Conservation (phyloP, 2,113 vertebrate species). For the Epinephelus moara region DNA sequence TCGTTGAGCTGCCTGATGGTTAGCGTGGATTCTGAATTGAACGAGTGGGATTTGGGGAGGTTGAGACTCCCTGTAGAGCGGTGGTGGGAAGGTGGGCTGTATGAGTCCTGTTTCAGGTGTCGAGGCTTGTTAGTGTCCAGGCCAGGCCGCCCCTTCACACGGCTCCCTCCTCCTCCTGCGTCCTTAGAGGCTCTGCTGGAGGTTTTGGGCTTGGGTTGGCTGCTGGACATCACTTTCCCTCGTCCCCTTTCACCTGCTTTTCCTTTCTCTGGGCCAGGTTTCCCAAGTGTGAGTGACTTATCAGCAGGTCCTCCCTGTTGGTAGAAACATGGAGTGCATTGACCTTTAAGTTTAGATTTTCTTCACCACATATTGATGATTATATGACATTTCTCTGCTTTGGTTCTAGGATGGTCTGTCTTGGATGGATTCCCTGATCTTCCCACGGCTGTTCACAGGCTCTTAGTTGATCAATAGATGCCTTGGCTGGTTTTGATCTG, state of each 20-base stretch:
- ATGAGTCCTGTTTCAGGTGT: neutral
- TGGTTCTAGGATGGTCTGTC: too few relatives aligned
- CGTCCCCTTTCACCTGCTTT: constrained; percentile 12
- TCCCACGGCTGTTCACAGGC: too few relatives aligned
- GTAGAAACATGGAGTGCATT: neutral
- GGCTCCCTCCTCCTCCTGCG: neutral
- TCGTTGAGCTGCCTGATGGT: constrained; percentile 19
- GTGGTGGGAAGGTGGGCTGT: constrained; percentile 60
- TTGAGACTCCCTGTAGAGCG: constrained; percentile 65
- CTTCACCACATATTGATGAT: too few relatives aligned
- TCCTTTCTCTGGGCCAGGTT: constrained; percentile 11
- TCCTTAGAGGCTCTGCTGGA: constrained; percentile 41
- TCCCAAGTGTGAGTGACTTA: constrained; percentile 12
- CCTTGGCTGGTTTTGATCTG: too few relatives aligned
- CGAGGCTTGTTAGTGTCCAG: neutral
- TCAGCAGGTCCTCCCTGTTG: constrained; percentile 35
- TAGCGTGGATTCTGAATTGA: constrained; percentile 49
- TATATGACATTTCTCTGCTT: too few relatives aligned
- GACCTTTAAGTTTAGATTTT: neutral
- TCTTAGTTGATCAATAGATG: too few relatives aligned
- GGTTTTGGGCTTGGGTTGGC: constrained; percentile 15
- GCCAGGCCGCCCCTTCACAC: neutral
- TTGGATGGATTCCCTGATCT: too few relatives aligned
- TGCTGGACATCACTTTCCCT: neutral
- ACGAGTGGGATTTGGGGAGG: constrained; percentile 48